Evolutionary conservation across 1,140 invertebrate genomes (phyloP).

Genomic region (Scaptomyza montana): DNA sequence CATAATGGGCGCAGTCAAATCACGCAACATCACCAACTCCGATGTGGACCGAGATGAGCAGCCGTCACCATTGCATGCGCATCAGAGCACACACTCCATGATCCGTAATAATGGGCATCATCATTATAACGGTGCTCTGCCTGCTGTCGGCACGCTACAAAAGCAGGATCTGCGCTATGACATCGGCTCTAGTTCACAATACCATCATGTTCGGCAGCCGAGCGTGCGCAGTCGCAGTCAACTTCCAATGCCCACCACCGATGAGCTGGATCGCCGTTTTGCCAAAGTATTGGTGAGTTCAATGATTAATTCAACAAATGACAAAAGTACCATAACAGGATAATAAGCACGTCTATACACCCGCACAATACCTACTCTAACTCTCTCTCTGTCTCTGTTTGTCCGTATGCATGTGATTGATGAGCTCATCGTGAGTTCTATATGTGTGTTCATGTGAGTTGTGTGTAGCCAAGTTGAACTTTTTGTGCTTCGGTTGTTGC

Average conservation of each 20-base stretch:
- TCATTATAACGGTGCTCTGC: slow-evolving; percentile 36
- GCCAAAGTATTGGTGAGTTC: slow-evolving; percentile 97
- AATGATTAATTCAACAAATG: background rate
- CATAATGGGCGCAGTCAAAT: slow-evolving; percentile 81
- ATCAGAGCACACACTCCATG: slow-evolving; percentile 57
- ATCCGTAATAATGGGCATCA: slow-evolving; percentile 53
- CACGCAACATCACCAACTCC: slow-evolving; percentile 63
- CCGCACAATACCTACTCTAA: slow-evolving; percentile 10
- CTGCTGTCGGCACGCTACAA: slow-evolving; percentile 60
- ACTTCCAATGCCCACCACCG: slow-evolving; percentile 94
- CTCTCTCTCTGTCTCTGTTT: background rate
- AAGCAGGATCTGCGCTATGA: slow-evolving; percentile 81
- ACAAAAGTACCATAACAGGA: background rate
- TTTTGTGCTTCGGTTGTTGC: slow-evolving; percentile 7
- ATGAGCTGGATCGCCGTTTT: slow-evolving; percentile 95
- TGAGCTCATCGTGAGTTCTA: slow-evolving; percentile 66
- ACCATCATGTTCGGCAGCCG: slow-evolving; percentile 86
- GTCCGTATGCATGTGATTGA: slow-evolving; percentile 66
- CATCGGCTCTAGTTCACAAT: slow-evolving; percentile 76
- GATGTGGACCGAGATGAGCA: slow-evolving; percentile 58
- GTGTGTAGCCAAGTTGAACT: slow-evolving; percentile 38
- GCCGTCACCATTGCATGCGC: slow-evolving; percentile 30
- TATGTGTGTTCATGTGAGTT: slow-evolving; percentile 14
- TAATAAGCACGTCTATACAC: slow-evolving; percentile 3
- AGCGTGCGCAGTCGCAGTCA: slow-evolving; percentile 90